phyloP scores from a whole-genome alignment of 2,888 invertebrate species.

The Tridacna crocea region DNA sequence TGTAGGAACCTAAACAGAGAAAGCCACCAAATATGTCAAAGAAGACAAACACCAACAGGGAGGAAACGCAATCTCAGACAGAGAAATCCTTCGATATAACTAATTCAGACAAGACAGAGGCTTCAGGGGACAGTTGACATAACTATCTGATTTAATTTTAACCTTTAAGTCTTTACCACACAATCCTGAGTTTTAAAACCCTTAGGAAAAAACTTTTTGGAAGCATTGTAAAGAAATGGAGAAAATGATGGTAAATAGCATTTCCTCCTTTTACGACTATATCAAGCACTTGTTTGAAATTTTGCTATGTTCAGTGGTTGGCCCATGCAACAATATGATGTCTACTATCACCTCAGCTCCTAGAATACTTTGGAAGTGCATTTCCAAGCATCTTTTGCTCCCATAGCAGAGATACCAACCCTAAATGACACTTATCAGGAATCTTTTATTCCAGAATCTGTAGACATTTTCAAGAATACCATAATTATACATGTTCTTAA shows the following conservation, averaged over 20 bases:
- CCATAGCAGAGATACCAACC: too few species aligned
- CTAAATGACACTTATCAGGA: too few species aligned
- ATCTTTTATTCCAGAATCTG: too few species aligned
- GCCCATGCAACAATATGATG: too few species aligned
- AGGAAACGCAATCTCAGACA: neutral
- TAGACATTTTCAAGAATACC: too few species aligned
- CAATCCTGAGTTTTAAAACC: neutral
- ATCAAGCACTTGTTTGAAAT: too few species aligned
- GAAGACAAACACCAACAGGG: neutral
- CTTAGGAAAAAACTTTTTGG: neutral
- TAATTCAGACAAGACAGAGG: neutral
- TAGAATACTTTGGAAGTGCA: too few species aligned
- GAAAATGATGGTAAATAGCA: neutral
- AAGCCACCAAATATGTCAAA: slow-evolving; percentile 10
- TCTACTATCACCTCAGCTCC: too few species aligned
- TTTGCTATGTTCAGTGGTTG: too few species aligned
- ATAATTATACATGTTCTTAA: too few species aligned
- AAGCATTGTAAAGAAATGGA: neutral
- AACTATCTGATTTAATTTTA: neutral
- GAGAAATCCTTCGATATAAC: neutral
- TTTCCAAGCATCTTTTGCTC: too few species aligned
- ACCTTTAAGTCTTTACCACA: neutral
- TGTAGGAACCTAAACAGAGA: slow-evolving; percentile 22
- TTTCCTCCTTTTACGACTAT: too few species aligned
- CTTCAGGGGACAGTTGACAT: slow-evolving; percentile 11